Base-by-base conservation (phyloP, 2,797 vertebrate species). In the Urophycis tenuis region DNA sequence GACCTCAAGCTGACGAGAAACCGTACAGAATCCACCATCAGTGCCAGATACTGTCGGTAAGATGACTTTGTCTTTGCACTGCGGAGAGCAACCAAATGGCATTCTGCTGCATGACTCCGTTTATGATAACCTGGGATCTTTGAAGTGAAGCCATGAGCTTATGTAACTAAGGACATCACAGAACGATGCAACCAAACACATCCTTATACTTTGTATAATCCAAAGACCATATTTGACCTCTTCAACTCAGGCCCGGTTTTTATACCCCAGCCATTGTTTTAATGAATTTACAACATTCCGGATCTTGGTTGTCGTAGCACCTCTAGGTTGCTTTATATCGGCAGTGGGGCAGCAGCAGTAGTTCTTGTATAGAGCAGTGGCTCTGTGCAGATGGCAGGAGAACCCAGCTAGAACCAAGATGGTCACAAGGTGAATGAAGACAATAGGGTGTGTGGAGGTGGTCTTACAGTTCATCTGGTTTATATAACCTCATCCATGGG, bases 51-150 rank as follows among this genome's bases (percentile, higher is more conserved):
- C 22, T 64, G 3, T 25, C 53, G 4, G 49, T 22, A 1, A 17
- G 41, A 6, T 3, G 10, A n/a, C 53, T n/a, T 60, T 19, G 45
- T 53, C 41, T 2, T 17, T 15, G 41, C 14, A 4, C 12, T 45
- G 14, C 41, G 36, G 36, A 15, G 41, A 45, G 41, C 41, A 12
- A 53, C 53, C 25, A 60, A 60, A 60, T n/a, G 22, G 53, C 53
- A 9, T 60, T 60, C 19, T 17, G 41, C 14, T 14, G 19, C 30
- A 83, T 60, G n/a, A 60, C 81, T 85, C 76, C 78, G 82, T 77
- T 80, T 71, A 74, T 80, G 79, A 69, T 41, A 64, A 78, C 78
- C 33, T 14, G n/a, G 41, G 41, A 49, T 2, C 3, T n/a, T 25
- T n/a, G 9, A 60, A n/a, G 53, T 5, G 53, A 22, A 60, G 53